Evolutionary conservation across 2,797 vertebrate genomes (phyloP).

Genomic region (Halcyon chelicuti): DNA sequence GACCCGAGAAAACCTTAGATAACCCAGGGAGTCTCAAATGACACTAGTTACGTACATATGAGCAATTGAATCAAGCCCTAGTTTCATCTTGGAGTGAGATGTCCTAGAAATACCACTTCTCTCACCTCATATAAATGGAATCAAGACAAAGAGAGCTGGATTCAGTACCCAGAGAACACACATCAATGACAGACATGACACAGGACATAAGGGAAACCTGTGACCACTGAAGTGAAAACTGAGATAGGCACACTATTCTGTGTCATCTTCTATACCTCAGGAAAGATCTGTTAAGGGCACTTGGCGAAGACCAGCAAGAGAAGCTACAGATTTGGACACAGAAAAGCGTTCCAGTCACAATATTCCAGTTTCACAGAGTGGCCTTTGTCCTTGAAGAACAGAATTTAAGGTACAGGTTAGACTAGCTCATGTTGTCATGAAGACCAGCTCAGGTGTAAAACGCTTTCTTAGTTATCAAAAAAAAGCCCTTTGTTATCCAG

Average conservation of each 20-base stretch:
- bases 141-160: background rate
- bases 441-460: background rate
- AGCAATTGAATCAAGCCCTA: background rate
- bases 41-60: background rate
- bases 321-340: background rate
- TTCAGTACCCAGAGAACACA: background rate
- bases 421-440: fast-evolving
- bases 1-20: background rate
- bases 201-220: background rate
- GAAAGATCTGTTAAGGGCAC: background rate
- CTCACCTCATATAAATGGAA: background rate
- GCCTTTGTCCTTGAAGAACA: background rate
- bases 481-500: background rate
- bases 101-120: background rate
- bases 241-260: background rate
- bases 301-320: background rate
- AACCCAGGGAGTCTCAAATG: background rate
- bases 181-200: fast-evolving
- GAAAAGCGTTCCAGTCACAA: background rate
- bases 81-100: background rate
- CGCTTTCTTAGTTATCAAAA: background rate
- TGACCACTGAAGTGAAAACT: background rate
- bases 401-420: background rate
- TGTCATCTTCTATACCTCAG: background rate
- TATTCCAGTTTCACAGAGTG: background rate